Conservation (phyloP, 2,888 invertebrate species). For the Tromatobia lineatoria region DNA sequence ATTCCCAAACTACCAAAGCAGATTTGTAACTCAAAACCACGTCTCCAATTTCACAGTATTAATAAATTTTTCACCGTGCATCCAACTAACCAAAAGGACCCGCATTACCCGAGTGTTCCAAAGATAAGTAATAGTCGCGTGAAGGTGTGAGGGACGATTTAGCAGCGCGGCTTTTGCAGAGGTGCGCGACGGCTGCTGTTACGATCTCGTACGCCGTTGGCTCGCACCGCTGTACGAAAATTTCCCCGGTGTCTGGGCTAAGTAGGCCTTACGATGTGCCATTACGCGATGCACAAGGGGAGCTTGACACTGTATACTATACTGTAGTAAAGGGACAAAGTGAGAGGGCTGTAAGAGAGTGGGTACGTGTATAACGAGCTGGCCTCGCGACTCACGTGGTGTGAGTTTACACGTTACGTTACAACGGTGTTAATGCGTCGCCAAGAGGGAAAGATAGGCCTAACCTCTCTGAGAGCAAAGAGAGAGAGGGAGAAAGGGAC, state of each 20-base stretch:
- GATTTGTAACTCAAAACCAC: too few relatives aligned
- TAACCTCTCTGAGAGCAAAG: slow-evolving; percentile 46
- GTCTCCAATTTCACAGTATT: too few relatives aligned
- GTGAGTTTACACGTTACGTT: slow-evolving; percentile 64
- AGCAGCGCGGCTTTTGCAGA: slow-evolving; percentile 22
- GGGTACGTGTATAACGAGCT: slow-evolving; percentile 47
- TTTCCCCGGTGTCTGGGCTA: slow-evolving; percentile 73
- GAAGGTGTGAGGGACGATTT: slow-evolving; percentile 51
- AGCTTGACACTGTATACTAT: slow-evolving; percentile 5
- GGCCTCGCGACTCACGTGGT: slow-evolving; percentile 31
- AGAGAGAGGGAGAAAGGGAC: slow-evolving; percentile 33
- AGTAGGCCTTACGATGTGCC: slow-evolving; percentile 78
- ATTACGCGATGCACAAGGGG: slow-evolving; percentile 71
- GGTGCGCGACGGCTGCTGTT: slow-evolving; percentile 51
- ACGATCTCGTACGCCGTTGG: slow-evolving; percentile 55
- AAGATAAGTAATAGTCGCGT: not conserved
- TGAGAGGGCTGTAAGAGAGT: slow-evolving; percentile 13
- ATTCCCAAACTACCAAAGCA: too few relatives aligned
- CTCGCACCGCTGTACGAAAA: slow-evolving; percentile 69
- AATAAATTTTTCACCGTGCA: not conserved
- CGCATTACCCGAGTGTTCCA: not conserved
- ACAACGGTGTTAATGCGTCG: slow-evolving; percentile 67
- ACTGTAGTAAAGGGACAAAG: not conserved
- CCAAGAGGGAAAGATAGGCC: slow-evolving; percentile 46
- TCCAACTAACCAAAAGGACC: not conserved